phyloP scores from a whole-genome alignment of 2,888 invertebrate genomes.

The Eupithecia subfuscata region DNA sequence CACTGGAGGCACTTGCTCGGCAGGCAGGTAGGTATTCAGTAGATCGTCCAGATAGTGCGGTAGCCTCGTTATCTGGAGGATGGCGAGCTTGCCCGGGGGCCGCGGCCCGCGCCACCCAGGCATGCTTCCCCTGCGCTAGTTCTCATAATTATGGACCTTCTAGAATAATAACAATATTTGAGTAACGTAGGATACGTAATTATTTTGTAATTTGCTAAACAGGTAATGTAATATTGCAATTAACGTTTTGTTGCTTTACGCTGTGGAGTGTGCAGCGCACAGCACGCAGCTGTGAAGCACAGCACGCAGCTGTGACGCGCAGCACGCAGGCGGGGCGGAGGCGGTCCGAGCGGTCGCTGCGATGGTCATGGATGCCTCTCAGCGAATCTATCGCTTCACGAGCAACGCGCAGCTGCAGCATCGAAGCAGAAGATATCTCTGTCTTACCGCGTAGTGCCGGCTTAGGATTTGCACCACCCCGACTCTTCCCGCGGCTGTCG shows the following conservation, averaged over 20 bases:
- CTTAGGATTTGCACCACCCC: too few relatives aligned
- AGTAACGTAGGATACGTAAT: background rate
- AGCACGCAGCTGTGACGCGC: background rate
- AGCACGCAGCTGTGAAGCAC: too few relatives aligned
- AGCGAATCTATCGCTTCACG: background rate
- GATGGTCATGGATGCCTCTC: background rate
- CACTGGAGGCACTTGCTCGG: background rate
- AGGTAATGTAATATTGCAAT: background rate
- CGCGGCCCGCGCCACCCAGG: background rate
- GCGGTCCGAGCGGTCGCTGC: background rate
- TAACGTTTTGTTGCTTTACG: background rate
- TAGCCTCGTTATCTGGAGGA: background rate
- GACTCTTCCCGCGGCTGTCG: too few relatives aligned
- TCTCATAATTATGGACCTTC: background rate
- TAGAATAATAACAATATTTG: background rate
- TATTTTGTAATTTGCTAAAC: background rate
- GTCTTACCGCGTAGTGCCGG: too few relatives aligned
- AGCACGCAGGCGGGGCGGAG: background rate
- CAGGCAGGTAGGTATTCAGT: background rate
- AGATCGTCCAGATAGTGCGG: background rate
- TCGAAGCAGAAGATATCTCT: background rate
- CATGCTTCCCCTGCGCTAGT: background rate
- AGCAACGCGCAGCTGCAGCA: too few relatives aligned
- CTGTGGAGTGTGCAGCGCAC: background rate
- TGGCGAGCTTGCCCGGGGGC: background rate